Conservation (phyloP, 1,140 invertebrate genomes). For the Conopomorpha cramerella region DNA sequence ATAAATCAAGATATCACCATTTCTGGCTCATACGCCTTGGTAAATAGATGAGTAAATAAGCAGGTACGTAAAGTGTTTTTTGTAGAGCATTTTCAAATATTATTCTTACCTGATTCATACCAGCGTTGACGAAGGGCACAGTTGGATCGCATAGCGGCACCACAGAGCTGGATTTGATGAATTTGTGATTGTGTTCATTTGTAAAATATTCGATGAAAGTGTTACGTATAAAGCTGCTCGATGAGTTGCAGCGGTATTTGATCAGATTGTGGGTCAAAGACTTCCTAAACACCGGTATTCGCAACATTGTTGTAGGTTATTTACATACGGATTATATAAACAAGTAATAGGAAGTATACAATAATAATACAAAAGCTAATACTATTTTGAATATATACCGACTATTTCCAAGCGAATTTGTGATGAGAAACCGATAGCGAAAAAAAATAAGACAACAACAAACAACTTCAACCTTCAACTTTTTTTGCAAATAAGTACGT, state of each 20-base stretch:
- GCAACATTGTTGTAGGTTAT: conserved; percentile 23
- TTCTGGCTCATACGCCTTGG: too few species aligned
- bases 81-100: too few species aligned
- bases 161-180: conserved; percentile 87
- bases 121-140: conserved; percentile 94
- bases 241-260: conserved; percentile 21
- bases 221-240: conserved; percentile 27
- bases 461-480: not conserved
- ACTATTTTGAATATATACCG: too few species aligned
- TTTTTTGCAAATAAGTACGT: not conserved
- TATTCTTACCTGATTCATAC: conserved; percentile 92
- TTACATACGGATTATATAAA: too few species aligned
- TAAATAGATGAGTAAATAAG: too few species aligned
- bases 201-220: conserved; percentile 42
- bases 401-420: too few species aligned
- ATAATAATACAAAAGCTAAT: too few species aligned
- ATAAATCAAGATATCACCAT: too few species aligned
- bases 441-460: not conserved
- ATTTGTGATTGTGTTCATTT: conserved; percentile 29
- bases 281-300: conserved; percentile 23
- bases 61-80: too few species aligned
- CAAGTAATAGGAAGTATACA: too few species aligned
- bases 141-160: conserved; percentile 85
- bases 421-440: not conserved
- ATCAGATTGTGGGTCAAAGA: conserved; percentile 11